Percentiles rank a stretch among this genome's conserved stretches.
phyloP scores from a whole-genome alignment of 1,140 invertebrate species.

The Magallana ariakensis region DNA sequence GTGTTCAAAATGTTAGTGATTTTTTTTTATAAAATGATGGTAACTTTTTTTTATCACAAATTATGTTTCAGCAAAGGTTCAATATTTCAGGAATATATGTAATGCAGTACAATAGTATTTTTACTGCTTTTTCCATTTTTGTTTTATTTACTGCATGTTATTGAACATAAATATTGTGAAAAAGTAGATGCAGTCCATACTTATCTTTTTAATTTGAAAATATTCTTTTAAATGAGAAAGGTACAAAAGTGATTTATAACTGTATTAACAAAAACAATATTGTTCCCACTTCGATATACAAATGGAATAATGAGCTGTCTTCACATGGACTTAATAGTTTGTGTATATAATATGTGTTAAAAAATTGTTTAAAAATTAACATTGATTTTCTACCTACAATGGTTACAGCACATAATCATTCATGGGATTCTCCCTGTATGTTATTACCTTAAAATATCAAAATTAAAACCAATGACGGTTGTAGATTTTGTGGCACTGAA shows the following conservation, averaged over 20 bases:
- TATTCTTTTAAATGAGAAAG: background rate
- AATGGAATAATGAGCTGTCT: background rate
- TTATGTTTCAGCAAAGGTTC: background rate
- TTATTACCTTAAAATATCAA: too few species aligned
- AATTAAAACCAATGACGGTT: too few species aligned
- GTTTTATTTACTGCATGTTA: background rate
- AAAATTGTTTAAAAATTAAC: background rate
- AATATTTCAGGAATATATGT: background rate
- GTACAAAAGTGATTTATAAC: background rate
- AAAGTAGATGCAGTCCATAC: background rate
- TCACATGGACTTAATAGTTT: background rate
- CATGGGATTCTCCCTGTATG: slow-evolving; percentile 5
- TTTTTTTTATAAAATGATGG: background rate
- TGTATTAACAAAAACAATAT: background rate
- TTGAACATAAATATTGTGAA: background rate
- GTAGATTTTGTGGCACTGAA: too few species aligned
- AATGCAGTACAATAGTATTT: background rate
- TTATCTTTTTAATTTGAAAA: too few species aligned
- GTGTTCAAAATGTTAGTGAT: background rate
- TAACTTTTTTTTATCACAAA: background rate
- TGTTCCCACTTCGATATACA: background rate
- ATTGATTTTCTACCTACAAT: background rate
- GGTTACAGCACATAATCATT: background rate
- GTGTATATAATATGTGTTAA: background rate
- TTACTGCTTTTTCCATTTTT: slow-evolving; percentile 3